Evolutionary conservation across 1,140 invertebrate species (phyloP), one percentile per base, ranked within the genome.

Genomic region (Drosophila tropicalis): DNA sequence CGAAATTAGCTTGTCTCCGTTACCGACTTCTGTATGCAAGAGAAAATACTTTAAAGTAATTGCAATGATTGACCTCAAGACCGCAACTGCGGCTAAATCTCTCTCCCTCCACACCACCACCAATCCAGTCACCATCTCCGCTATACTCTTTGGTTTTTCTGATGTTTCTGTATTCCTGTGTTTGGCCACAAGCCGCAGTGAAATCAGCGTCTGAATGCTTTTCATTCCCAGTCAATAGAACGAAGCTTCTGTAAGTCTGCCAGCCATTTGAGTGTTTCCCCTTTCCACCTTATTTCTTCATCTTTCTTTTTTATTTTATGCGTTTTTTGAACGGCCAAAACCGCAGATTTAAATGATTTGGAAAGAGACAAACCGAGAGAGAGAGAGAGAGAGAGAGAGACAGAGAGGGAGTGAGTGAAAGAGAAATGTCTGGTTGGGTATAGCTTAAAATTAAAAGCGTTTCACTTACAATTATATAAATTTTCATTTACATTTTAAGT

Each of bases 1-100:
- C 39, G 57, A 75, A 74, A 75, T 75, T 47, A 75, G 75, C 72
- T 68, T 62, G 40, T 15, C 57, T 67, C 13, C 34, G 34, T 36
- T 10, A 9, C 32, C 32, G 2, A 9, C 32, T 34, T 36, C 7
- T 15, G 10, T 15, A 44, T 22, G 44, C 15, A 51, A 41, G 41
- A 54, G 69, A 44, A 72, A 75, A 75, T 74, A 44, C 72, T 55
- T 51, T 36, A 73, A 72, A 82, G 79, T 86, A 85, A 85, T 85
- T 85, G 82, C 79, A 66, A 61, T 66, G 82, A 87, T 85, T 87
- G 82, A 85, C 83, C 82, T 76, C 79, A 79, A 44, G 55, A 81
- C 82, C 82, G 66, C 79, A 85, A 25, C 41, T 87, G 82, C 44
- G 82, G 82, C 63, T 62, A 40, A 41, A 54, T 47, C 62, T 39